Evolutionary conservation across 2,113 vertebrate species (phyloP), one percentile per base, ranked within the genome.

Genomic region (Parotia lawesii): DNA sequence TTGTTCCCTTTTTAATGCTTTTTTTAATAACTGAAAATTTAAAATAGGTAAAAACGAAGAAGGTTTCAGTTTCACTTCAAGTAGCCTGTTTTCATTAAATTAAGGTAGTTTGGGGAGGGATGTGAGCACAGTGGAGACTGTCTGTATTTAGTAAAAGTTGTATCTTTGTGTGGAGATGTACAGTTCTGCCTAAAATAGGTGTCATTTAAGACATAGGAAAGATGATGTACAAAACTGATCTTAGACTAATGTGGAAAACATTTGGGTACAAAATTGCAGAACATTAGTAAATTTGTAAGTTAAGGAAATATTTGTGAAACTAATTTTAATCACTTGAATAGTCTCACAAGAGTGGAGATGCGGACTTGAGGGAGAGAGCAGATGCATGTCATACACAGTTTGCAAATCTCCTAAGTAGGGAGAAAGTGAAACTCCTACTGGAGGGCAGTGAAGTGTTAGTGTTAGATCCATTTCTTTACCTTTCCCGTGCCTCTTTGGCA

Each of bases 281-380:
- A 33, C 21, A 21, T 12, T 12, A 3, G 9, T 54, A 35, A 24
- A 9, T 87, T 83, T 74, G 47, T 76, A 65, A 88, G 25, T 4
- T 62, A 54, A 84, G 47, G 17, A 57, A 21, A 4, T 51, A 18
- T n/a, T 58, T 47, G 5, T 84, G 61, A 81, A 58, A 38, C 50
- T 79, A 47, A 33, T 70, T 85, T 64, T 60, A 65, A 72, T 65
- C 44, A 54, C 16, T 37, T 56, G 12, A 47, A 12, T 74, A n/a
- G 9, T 80, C 12, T 85, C 17, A 27, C 13, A 15, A 10, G 10
- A 28, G 4, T 23, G 35, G 29, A 72, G 64, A 38, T 47, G 5
- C 0, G 0, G 24, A 50, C 6, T 50, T 4, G 2, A 62, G 42
- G 14, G 29, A 62, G 56, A 35, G 54, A 45, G 37, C 45, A 65